Evolutionary conservation across 2,888 invertebrate genomes (phyloP), one percentile per base, ranked within the genome.

Genomic region (Nebria brevicollis): DNA sequence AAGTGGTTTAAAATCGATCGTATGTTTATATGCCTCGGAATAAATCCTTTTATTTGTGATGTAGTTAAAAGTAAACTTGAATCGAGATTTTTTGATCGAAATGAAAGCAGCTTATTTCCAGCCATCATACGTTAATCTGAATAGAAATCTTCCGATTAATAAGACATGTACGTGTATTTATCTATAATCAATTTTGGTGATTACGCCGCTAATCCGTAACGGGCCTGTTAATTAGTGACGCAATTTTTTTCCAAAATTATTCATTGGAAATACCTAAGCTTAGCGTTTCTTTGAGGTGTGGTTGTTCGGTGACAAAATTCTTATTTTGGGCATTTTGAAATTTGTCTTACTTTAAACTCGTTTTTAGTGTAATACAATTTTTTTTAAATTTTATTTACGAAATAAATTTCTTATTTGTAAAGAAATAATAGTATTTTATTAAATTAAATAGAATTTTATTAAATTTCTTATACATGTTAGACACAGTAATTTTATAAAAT

Each of bases 171-270:
- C 54, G 54, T 54, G 54, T 70, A 34, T 25, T 70, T 70, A 78
- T 78, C 66, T 78, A 78, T 65, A 78, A 78, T 73, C 65, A 66
- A 65, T 54, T 2, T 54, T 73, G 72, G 34, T 68, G 78, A 73
- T 78, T 78, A 43, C 43, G 75, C 75, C 68, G 42, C 72, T 80
- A 80, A 80, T 80, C 79, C 73, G 79, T 80, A 75, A 75, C 74
- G 79, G 79, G 66, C 34, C 75, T 54, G 75, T 75, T 81, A 76
- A 81, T 81, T 81, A 81, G 76, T 81, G 75, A 81, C 72, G 80
- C 26, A 81, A 81, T 76, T 70, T 64, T 64, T 75, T 41, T n/a
- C 20, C 11, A 25, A 54, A 15, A 20, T 15, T 13, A 64, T 10
- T 75, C 64, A 15, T 25, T n/a, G 2, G 75, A 65, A 65, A 75